These are phyloP conservation scores for Chrysolina oricalcia DNA, from an alignment of 2,888 invertebrate species.

Conservation along the genomic window DNA sequence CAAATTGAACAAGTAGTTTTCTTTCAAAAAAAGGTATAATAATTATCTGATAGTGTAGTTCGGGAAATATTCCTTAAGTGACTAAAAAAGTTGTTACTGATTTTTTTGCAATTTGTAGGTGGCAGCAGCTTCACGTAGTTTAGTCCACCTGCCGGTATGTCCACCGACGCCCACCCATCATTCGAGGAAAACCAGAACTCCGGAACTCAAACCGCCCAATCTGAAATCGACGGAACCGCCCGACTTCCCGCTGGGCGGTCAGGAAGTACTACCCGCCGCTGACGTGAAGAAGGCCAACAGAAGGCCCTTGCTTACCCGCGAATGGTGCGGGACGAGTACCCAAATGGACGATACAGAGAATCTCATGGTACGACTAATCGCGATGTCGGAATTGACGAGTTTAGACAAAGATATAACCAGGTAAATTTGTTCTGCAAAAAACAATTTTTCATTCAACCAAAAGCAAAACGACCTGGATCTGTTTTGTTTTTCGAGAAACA, in stretches of 20 bases:
- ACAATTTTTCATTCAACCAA: too few relatives aligned
- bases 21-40: too few relatives aligned
- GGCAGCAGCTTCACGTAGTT: conserved; percentile 37
- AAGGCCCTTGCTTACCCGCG: not conserved
- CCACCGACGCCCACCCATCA: conserved; percentile 93
- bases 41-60: too few relatives aligned
- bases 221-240: conserved; percentile 70
- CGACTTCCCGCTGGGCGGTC: conserved; percentile 42
- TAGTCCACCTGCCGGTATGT: conserved; percentile 76
- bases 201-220: conserved; percentile 71
- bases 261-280: conserved; percentile 67
- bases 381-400: conserved; percentile 75
- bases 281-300: conserved; percentile 5
- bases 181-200: conserved; percentile 78
- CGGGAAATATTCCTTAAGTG: too few relatives aligned
- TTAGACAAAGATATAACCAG: conserved; percentile 67
- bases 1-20: too few relatives aligned
- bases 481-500: too few relatives aligned
- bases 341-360: conserved; percentile 52
- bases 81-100: too few relatives aligned
- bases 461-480: too few relatives aligned
- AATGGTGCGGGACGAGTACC: conserved; percentile 33
- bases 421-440: conserved; percentile 12
- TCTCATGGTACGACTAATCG: conserved; percentile 75
- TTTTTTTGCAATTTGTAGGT: conserved; percentile 42